These are phyloP conservation scores for Rhinolophus sinicus DNA, from an alignment of 2,113 vertebrate genomes.

Conservation along the genomic window DNA sequence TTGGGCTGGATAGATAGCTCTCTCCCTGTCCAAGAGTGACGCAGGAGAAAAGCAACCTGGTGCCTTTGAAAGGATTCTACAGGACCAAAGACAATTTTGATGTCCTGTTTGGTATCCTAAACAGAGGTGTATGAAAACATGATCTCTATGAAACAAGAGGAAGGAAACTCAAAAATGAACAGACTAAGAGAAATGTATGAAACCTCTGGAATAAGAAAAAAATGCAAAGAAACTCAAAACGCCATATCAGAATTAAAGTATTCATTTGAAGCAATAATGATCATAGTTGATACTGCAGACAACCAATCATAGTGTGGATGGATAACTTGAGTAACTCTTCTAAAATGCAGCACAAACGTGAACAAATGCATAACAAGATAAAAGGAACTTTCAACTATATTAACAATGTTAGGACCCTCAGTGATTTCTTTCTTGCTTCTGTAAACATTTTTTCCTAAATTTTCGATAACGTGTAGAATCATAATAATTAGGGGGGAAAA, in stretches of 20 bases:
- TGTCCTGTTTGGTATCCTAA: neutral
- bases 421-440: neutral
- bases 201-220: conserved; percentile 14
- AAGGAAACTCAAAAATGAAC: neutral
- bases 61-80: neutral
- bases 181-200: neutral
- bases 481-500: neutral
- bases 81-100: neutral
- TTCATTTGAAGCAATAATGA: neutral
- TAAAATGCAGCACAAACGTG: neutral
- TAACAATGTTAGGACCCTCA: neutral
- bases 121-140: neutral
- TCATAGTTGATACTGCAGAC: neutral
- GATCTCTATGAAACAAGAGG: neutral
- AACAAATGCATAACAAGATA: conserved; percentile 4
- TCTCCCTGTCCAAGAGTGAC: neutral
- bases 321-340: neutral
- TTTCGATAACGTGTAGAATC: neutral
- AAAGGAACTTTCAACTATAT: conserved; percentile 5
- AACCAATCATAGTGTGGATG: neutral
- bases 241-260: neutral
- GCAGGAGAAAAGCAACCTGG: neutral
- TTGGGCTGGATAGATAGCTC: neutral
- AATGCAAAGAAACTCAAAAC: conserved; percentile 17
- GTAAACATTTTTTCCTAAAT: conserved; percentile 12